Conservation (phyloP, 2,797 vertebrate species). For the Anniella stebbinsi region DNA sequence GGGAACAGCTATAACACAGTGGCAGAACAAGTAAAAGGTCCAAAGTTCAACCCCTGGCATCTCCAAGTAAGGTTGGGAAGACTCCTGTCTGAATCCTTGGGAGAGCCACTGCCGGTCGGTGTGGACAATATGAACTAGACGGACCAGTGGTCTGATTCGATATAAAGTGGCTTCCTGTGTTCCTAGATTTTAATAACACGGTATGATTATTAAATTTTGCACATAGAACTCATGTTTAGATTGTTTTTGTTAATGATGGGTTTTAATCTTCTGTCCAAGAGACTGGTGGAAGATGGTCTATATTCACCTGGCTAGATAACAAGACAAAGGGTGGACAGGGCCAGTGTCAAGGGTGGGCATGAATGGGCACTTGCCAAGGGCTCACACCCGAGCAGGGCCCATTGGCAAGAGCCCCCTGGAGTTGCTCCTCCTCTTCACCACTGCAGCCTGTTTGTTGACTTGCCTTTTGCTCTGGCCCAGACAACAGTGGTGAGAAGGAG, state of each 20-base stretch:
- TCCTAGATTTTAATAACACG: not conserved
- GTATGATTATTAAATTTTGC: not conserved
- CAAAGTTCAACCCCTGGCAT: not conserved
- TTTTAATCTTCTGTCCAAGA: not conserved
- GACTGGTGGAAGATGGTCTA: not conserved
- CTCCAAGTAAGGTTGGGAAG: not conserved
- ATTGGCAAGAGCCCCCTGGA: no score
- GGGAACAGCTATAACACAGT: not conserved
- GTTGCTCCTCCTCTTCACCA: no score
- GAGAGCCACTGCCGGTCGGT: not conserved
- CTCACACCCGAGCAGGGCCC: no score
- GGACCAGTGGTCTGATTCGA: not conserved
- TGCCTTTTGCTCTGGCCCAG: no score
- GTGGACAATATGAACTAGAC: not conserved
- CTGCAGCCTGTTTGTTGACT: no score
- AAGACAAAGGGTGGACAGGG: accelerated
- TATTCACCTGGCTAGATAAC: not conserved
- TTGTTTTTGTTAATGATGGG: no score
- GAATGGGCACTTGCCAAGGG: no score
- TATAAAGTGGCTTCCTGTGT: not conserved
- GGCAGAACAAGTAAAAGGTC: not conserved
- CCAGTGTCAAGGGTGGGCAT: no score
- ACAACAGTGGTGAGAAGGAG: no score
- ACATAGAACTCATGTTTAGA: not conserved
- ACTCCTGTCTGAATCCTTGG: not conserved